A percentile compares a stretch with the other conserved stretches of the same genome.
Evolutionary conservation across 2,797 vertebrate species (phyloP).

Genomic region (Amphiprion clarkii): DNA sequence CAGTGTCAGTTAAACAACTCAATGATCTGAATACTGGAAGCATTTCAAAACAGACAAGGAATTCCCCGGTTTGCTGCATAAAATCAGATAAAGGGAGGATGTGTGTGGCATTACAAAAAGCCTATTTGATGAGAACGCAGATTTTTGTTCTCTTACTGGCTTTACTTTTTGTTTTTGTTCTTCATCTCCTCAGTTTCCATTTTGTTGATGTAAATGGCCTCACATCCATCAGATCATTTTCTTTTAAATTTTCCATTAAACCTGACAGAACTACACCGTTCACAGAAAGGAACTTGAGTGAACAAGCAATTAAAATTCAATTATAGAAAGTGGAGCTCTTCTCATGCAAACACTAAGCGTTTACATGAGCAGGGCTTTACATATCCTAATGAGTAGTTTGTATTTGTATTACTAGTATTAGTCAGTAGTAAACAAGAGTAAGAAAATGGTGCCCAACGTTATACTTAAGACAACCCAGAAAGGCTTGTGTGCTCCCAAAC

Average conservation of each 20-base stretch:
- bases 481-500: neutral
- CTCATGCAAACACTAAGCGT: neutral
- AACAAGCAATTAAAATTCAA: neutral
- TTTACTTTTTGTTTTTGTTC: neutral
- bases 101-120: neutral
- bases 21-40: neutral
- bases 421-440: neutral
- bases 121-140: conserved; percentile 5
- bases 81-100: neutral
- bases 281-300: neutral
- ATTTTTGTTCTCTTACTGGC: neutral
- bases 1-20: neutral
- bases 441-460: neutral
- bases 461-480: neutral
- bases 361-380: neutral
- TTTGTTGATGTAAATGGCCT: neutral
- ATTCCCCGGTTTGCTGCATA: neutral
- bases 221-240: neutral
- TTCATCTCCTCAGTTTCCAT: neutral
- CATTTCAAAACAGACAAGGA: neutral
- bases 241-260: neutral
- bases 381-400: neutral
- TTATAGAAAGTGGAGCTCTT: neutral
- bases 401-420: neutral
- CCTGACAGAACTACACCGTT: neutral